phyloP scores from a whole-genome alignment of 2,888 invertebrate species.

The Folsomia manolachei region DNA sequence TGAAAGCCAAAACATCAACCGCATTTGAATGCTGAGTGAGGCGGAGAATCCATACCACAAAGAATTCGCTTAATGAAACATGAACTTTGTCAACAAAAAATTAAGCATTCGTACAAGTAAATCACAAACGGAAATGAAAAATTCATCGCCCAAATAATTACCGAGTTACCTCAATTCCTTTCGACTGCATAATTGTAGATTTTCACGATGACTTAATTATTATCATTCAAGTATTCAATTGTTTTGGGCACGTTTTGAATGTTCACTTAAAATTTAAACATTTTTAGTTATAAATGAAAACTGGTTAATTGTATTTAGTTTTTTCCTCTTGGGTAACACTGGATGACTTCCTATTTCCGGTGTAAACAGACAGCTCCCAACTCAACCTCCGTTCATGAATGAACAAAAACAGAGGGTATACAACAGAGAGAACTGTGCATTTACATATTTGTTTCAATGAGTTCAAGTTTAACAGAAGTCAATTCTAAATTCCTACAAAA shows the following conservation, averaged over 20 bases:
- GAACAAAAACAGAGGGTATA: too few species aligned
- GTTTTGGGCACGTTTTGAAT: not conserved
- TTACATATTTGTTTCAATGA: not conserved
- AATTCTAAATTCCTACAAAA: not conserved
- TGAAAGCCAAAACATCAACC: not conserved
- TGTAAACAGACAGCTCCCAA: not conserved
- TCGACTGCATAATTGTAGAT: not conserved
- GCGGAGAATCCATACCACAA: too few species aligned
- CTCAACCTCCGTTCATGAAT: not conserved
- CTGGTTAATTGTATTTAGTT: not conserved
- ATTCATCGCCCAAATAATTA: not conserved
- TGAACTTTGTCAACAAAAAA: not conserved
- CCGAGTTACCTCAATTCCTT: not conserved
- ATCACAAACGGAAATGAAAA: not conserved
- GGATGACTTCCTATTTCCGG: not conserved
- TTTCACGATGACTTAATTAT: not conserved
- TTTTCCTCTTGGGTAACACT: not conserved
- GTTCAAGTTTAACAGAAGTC: not conserved
- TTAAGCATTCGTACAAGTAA: too few species aligned
- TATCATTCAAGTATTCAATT: too few species aligned
- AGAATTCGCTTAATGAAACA: not conserved
- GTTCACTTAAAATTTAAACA: not conserved
- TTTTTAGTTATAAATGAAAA: not conserved
- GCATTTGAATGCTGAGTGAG: not conserved
- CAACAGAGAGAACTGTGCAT: too few species aligned